Evolutionary conservation across 2,888 invertebrate species (phyloP), one percentile per base, ranked within the genome.

Genomic region (Agelastica alni): DNA sequence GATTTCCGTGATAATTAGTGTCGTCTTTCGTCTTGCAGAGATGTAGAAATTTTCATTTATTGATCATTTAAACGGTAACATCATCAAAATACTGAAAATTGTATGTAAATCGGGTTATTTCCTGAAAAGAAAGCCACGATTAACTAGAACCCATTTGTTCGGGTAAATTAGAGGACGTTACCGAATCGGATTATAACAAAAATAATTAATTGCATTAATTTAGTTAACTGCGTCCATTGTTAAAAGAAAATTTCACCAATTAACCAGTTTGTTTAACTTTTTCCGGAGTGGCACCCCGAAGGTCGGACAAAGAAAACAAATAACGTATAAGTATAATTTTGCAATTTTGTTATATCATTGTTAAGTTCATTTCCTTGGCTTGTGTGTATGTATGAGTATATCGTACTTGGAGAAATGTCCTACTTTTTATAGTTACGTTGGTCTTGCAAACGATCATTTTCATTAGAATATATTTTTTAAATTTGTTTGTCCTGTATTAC

Each of bases 251-350:
- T 26, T 26, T 26, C 26, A 26, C 26, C 9, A 41, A 26, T 34
- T 39, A 28, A 4, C 9, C 13, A 7, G 14, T 9, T 31, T 14
- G n/a, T 26, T 41, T 12, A 41, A 22, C 6, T 16, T 26, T 26
- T 26, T n/a, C n/a, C 28, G n/a, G 14, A 28, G 14, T n/a, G 9
- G 7, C 4, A 26, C 9, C n/a, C 7, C 51, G 53, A 13, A 46
- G 51, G 26, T 57, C 51, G 51, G 47, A 46, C 6, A 60, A 51
- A 6, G 58, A 62, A 71, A 71, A 73, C 3, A 68, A 64, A 31
- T 67, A 64, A 13, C 66, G 62, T 17, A 74, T 64, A 32, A 75
- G 66, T 6, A n/a, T n/a, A 75, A 31, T 62, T 56, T 55, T 57
- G 60, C 56, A 63, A 61, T 52, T 36, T 61, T 60, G 53, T 59